Evolutionary conservation across 1,140 invertebrate species (phyloP).

Genomic region (Armadillidium nasatum): DNA sequence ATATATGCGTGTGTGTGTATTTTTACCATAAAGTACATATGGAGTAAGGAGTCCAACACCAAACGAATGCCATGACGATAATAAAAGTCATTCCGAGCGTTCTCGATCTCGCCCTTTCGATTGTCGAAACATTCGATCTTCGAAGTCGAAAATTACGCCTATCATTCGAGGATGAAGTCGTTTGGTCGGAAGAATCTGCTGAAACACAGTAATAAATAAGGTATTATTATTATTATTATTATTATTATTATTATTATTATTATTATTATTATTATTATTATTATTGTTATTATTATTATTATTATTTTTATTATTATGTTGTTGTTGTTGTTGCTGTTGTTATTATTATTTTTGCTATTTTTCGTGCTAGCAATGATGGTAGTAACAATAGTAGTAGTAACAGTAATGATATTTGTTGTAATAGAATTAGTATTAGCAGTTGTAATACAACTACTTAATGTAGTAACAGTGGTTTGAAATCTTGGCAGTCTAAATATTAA

Average conservation of each 20-base stretch:
- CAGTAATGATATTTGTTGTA: too few relatives aligned
- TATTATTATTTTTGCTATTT: too few relatives aligned
- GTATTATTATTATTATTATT: not conserved
- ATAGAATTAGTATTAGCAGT: too few relatives aligned
- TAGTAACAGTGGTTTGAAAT: too few relatives aligned
- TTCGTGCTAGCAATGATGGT: too few relatives aligned
- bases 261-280: not conserved
- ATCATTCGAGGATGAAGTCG: not conserved
- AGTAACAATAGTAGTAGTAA: too few relatives aligned
- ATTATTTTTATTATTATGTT: too few relatives aligned
- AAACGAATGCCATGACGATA: constrained; percentile 83
- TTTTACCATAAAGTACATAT: constrained; percentile 79
- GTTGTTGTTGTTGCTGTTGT: too few relatives aligned
- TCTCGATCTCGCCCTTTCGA: constrained; percentile 64
- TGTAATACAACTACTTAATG: too few relatives aligned
- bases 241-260: not conserved
- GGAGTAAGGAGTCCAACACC: constrained; percentile 90
- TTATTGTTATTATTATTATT: not conserved
- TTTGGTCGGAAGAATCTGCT: not conserved
- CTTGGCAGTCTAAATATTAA: too few relatives aligned
- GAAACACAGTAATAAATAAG: too few relatives aligned
- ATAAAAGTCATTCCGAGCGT: constrained; percentile 93
- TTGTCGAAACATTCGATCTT: constrained; percentile 50
- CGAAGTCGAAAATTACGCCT: constrained; percentile 45
- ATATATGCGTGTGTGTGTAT: not conserved